phyloP scores from a whole-genome alignment of 2,797 vertebrate species.

The Cetoscarus ocellatus region DNA sequence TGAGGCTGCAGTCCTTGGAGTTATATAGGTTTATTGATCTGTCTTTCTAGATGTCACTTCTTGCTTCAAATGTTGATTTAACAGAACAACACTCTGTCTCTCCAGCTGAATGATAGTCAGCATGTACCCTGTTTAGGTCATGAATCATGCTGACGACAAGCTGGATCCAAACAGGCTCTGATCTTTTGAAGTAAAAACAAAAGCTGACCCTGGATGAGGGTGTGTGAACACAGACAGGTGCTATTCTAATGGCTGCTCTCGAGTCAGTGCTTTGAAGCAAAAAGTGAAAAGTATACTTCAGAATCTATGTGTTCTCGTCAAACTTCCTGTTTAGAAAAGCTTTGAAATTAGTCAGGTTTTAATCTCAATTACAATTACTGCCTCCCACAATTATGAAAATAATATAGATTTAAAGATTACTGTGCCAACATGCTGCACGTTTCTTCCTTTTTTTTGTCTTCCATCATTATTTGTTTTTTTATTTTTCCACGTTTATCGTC shows the following conservation, averaged over 20 bases:
- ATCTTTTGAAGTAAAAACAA: slow-evolving; percentile 57
- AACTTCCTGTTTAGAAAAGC: slow-evolving; percentile 7
- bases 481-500: too few species aligned
- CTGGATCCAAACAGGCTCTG: slow-evolving; percentile 42
- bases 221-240: slow-evolving; percentile 52
- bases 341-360: too few species aligned
- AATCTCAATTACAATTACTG: too few species aligned
- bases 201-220: slow-evolving; percentile 46
- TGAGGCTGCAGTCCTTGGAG: slow-evolving; percentile 58
- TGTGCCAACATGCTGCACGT: too few species aligned
- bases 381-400: too few species aligned
- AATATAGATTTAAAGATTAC: too few species aligned
- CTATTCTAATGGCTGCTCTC: slow-evolving; percentile 29
- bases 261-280: slow-evolving; percentile 36
- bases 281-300: not conserved
- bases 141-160: slow-evolving; percentile 39
- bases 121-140: slow-evolving; percentile 11
- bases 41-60: slow-evolving; percentile 31
- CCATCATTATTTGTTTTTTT: not conserved
- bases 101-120: slow-evolving; percentile 36
- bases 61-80: slow-evolving; percentile 6
- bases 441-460: slow-evolving; percentile 10
- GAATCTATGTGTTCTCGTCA: slow-evolving; percentile 8
- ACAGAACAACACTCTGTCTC: slow-evolving; percentile 32
- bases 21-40: slow-evolving; percentile 52